Percentiles rank a stretch among this genome's conserved stretches.
Evolutionary conservation across 2,113 vertebrate genomes (phyloP).

Genomic region (Chaetura pelagica): DNA sequence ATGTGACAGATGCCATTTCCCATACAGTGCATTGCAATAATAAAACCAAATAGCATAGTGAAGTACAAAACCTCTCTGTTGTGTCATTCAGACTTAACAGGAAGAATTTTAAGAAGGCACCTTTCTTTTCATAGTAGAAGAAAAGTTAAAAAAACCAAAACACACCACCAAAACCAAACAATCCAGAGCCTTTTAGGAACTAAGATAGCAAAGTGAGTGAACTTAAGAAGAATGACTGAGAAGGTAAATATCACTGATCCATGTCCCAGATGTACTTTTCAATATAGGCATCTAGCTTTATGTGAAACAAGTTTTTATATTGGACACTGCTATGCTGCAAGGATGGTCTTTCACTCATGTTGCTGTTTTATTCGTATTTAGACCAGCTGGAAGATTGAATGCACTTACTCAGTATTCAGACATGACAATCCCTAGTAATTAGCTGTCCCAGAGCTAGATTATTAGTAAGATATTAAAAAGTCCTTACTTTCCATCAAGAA

Average conservation of each 20-base stretch:
- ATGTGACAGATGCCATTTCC: not conserved
- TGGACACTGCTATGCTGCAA: not conserved
- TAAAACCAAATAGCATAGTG: not conserved
- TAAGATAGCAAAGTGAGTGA: not conserved
- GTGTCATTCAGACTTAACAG: not conserved
- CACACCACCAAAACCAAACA: no score
- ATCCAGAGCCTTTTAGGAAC: not conserved
- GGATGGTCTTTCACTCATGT: not conserved
- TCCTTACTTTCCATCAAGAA: constrained; percentile 63
- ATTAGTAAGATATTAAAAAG: constrained; percentile 50
- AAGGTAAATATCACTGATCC: not conserved
- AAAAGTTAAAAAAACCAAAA: not conserved
- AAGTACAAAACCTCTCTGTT: not conserved
- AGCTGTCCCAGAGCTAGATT: constrained; percentile 54
- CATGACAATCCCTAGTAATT: constrained; percentile 39
- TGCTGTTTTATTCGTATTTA: not conserved
- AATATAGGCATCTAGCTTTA: not conserved
- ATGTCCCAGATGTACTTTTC: not conserved
- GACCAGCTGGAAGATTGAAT: not conserved
- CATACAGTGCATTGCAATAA: not conserved
- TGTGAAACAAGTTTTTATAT: not conserved
- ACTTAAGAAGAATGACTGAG: not conserved
- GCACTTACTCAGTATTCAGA: constrained; percentile 32
- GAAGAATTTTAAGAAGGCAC: not conserved
- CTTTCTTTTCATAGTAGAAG: not conserved